A percentile compares a stretch with the other conserved stretches of the same genome.
These are phyloP conservation scores for Apantesis nais DNA, from an alignment of 2,888 invertebrate genomes.

Conservation along the genomic window DNA sequence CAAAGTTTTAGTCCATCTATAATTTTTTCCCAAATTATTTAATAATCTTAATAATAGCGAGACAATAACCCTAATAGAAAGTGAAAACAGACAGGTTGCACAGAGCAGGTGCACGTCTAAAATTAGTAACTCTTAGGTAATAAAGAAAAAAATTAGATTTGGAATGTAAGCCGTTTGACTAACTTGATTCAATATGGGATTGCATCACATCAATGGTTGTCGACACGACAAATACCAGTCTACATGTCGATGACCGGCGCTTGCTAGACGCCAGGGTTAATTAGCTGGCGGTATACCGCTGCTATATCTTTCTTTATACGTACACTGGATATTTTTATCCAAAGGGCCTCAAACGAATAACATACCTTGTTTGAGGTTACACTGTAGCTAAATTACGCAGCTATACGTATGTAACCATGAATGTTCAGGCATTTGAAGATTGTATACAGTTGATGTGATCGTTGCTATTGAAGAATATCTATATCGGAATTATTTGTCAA, in stretches of 20 bases:
- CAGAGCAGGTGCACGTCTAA: neutral
- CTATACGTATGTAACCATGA: too few relatives aligned
- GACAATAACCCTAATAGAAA: too few relatives aligned
- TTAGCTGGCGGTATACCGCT: neutral
- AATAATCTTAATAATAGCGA: too few relatives aligned
- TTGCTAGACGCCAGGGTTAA: slow-evolving; percentile 1
- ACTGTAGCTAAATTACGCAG: too few relatives aligned
- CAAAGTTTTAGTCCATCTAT: too few relatives aligned
- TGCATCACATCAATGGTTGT: slow-evolving; percentile 2
- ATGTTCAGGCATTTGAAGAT: too few relatives aligned
- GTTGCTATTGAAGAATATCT: too few relatives aligned
- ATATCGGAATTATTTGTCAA: too few relatives aligned
- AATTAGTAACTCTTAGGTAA: neutral
- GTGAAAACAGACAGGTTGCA: too few relatives aligned
- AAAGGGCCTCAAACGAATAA: neutral
- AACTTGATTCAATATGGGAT: neutral
- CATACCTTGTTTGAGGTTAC: neutral
- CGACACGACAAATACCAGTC: neutral
- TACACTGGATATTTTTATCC: neutral
- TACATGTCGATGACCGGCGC: slow-evolving; percentile 3
- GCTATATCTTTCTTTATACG: neutral
- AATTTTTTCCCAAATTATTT: too few relatives aligned
- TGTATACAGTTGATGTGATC: too few relatives aligned
- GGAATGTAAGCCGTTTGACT: neutral
- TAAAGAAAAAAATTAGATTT: slow-evolving; percentile 1